phyloP scores from a whole-genome alignment of 2,113 vertebrate genomes.

The Eretmochelys imbricata region DNA sequence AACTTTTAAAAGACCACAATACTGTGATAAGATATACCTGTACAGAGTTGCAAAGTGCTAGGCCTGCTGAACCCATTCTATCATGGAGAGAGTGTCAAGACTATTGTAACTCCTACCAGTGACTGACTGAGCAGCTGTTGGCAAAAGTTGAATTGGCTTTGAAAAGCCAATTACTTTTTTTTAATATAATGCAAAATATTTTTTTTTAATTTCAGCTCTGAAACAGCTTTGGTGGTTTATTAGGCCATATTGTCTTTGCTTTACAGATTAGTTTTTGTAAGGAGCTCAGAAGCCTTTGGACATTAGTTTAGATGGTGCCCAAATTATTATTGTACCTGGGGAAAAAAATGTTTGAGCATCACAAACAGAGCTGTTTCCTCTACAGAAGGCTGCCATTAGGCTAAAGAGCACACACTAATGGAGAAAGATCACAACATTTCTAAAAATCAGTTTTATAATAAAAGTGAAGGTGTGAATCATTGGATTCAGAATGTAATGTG shows the following conservation, averaged over 20 bases:
- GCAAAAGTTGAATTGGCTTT: neutral
- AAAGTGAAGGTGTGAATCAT: neutral
- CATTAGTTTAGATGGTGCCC: neutral
- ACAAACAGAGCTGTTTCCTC: neutral
- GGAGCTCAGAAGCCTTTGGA: neutral
- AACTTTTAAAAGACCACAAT: neutral
- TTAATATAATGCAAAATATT: neutral
- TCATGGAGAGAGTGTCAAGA: neutral
- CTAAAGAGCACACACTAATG: neutral
- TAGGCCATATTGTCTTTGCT: neutral
- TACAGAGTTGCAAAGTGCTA: neutral
- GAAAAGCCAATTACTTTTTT: neutral
- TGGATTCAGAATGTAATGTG: neutral
- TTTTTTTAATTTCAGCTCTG: neutral
- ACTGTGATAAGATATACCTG: neutral
- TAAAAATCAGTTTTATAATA: neutral
- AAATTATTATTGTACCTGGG: neutral
- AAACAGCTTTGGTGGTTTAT: neutral
- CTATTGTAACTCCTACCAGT: neutral
- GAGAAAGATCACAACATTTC: neutral
- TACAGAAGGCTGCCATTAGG: neutral
- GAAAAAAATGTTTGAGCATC: neutral
- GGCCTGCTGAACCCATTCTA: neutral
- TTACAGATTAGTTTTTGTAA: neutral
- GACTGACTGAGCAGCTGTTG: neutral